Evolutionary conservation across 1,140 invertebrate species (phyloP).

Genomic region (Arctopsyche grandis): DNA sequence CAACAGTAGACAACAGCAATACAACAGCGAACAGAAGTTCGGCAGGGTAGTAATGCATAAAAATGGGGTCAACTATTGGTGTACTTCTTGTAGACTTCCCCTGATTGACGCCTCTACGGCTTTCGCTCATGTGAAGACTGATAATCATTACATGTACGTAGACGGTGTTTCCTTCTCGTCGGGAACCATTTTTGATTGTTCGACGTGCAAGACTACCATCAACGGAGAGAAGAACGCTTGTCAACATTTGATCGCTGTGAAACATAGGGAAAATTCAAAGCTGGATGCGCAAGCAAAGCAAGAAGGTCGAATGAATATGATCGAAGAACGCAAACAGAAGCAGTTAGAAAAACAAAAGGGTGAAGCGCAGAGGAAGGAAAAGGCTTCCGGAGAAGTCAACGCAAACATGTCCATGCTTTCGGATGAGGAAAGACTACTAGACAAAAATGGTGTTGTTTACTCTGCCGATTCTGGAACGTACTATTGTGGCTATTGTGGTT

Average conservation of each 20-base stretch:
- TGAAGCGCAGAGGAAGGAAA: constrained; percentile 3
- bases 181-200: constrained; percentile 43
- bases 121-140: constrained; percentile 41
- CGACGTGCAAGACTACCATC: constrained; percentile 41
- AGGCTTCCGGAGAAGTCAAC: constrained; percentile 34
- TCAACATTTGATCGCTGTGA: constrained; percentile 39
- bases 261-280: constrained; percentile 35
- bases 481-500: constrained; percentile 28
- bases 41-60: constrained; percentile 36
- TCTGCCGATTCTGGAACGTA: background rate
- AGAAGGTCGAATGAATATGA: constrained; percentile 28
- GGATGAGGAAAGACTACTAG: constrained; percentile 15
- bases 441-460: constrained; percentile 33
- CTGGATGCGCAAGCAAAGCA: constrained; percentile 30
- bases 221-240: constrained; percentile 49
- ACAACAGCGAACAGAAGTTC: constrained; percentile 25
- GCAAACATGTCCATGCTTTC: background rate
- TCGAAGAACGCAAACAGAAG: constrained; percentile 36
- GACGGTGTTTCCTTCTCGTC: constrained; percentile 38
- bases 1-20: constrained; percentile 18
- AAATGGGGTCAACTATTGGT: constrained; percentile 42
- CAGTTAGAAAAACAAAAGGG: constrained; percentile 23
- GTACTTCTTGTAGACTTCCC: constrained; percentile 34
- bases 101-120: constrained; percentile 33
- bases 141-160: constrained; percentile 39